These are phyloP conservation scores for Leptodactylus fallax DNA, from an alignment of 2,797 vertebrate genomes.

Conservation along the genomic window DNA sequence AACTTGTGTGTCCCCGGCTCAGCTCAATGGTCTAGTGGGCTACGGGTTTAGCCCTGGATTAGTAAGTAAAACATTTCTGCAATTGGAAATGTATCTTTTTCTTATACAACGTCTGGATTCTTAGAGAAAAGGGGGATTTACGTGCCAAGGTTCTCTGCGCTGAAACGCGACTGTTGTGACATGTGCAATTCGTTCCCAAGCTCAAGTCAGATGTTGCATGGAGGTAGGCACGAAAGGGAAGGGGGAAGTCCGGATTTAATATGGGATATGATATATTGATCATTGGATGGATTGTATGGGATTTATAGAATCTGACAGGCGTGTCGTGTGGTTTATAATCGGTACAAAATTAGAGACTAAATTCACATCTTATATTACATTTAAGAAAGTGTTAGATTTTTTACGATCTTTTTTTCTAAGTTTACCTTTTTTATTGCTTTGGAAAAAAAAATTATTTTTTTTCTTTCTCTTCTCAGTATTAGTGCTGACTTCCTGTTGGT, in stretches of 20 bases:
- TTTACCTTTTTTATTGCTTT: too few species aligned
- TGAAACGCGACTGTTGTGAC: neutral
- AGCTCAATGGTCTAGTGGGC: neutral
- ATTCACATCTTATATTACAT: too few species aligned
- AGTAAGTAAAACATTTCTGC: constrained; percentile 20
- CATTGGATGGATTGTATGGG: neutral
- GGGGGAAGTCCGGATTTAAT: neutral
- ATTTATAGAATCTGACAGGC: constrained; percentile 1
- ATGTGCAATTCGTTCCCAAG: neutral
- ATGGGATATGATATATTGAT: neutral
- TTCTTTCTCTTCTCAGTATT: too few species aligned
- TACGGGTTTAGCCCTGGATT: constrained; percentile 19
- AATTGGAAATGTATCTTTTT: neutral
- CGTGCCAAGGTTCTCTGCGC: neutral
- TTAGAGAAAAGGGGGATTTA: neutral
- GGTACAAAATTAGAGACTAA: too few species aligned
- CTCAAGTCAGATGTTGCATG: neutral
- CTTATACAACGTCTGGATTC: constrained; percentile 12
- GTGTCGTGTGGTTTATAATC: too few species aligned
- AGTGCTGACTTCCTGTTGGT: too few species aligned
- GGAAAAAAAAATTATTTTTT: too few species aligned
- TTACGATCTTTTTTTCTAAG: too few species aligned
- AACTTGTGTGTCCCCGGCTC: constrained; percentile 53
- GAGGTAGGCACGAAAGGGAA: neutral
- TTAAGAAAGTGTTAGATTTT: too few species aligned